Evolutionary conservation across 2,797 vertebrate genomes (phyloP).

Genomic region (Coregonus ussuriensis): DNA sequence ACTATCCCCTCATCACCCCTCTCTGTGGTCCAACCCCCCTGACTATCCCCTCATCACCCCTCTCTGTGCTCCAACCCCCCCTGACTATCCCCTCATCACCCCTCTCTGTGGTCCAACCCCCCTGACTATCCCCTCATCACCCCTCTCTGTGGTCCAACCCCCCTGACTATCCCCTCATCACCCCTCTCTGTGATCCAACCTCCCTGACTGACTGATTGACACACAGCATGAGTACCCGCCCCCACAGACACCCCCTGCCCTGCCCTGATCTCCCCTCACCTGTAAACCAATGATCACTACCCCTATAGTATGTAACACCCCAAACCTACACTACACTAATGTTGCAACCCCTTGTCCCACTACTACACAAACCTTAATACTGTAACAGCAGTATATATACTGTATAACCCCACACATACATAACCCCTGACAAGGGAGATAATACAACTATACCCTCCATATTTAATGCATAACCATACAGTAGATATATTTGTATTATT

Average conservation of each 20-base stretch:
- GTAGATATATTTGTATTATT: no score
- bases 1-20: no score
- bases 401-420: constrained; percentile 4
- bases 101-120: no score
- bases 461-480: background rate
- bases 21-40: no score
- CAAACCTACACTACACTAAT: background rate
- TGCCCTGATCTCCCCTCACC: constrained; percentile 22
- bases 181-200: no score
- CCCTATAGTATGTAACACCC: constrained; percentile 2
- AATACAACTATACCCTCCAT: background rate
- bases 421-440: background rate
- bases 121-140: constrained; percentile 36
- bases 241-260: constrained; percentile 1
- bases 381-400: background rate
- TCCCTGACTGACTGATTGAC: no score
- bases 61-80: background rate
- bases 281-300: constrained; percentile 12
- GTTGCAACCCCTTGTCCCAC: background rate
- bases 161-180: constrained; percentile 39
- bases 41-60: no score
- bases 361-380: background rate
- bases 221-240: background rate
- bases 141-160: constrained; percentile 57
- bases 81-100: background rate